Conservation (phyloP, 1,140 invertebrate genomes). For the Scaptodrosophila lebanonensis region DNA sequence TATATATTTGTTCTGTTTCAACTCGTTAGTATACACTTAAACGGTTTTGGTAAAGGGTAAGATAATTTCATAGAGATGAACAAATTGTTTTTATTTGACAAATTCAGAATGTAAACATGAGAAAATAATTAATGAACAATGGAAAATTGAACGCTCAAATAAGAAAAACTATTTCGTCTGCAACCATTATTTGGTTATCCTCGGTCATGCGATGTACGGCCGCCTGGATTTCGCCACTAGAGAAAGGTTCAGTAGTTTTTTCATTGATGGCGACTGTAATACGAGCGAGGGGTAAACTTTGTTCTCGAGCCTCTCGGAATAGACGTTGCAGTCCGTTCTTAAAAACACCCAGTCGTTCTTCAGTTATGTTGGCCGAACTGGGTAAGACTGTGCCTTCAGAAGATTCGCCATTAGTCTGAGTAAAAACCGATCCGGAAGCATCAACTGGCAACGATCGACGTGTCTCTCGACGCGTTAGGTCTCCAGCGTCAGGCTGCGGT, state of each 20-base stretch:
- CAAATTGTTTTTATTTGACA: no score
- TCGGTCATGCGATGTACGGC: slow-evolving; percentile 91
- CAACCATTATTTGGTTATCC: slow-evolving; percentile 94
- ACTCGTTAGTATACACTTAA: no score
- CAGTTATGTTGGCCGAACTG: slow-evolving; percentile 35
- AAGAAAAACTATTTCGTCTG: slow-evolving; percentile 91
- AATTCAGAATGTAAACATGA: no score
- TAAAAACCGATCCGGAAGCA: no score
- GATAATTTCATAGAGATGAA: no score
- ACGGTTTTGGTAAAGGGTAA: no score
- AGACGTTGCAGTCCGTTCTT: slow-evolving; percentile 81
- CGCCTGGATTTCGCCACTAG: slow-evolving; percentile 84
- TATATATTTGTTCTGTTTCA: no score
- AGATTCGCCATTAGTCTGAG: slow-evolving; percentile 1
- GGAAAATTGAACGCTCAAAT: slow-evolving; percentile 80
- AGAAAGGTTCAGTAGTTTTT: slow-evolving; percentile 81
- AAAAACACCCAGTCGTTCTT: slow-evolving; percentile 78
- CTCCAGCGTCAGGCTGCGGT: slow-evolving; percentile 62
- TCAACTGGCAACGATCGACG: slow-evolving; percentile 48
- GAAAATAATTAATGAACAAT: no score
- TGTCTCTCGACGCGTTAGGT: slow-evolving; percentile 68
- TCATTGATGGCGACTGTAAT: slow-evolving; percentile 82
- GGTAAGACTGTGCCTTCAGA: neutral
- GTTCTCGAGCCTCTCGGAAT: slow-evolving; percentile 84
- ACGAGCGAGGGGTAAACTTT: slow-evolving; percentile 81